These are phyloP conservation scores for Cephalotes varians DNA, from an alignment of 2,888 invertebrate species.

Conservation along the genomic window DNA sequence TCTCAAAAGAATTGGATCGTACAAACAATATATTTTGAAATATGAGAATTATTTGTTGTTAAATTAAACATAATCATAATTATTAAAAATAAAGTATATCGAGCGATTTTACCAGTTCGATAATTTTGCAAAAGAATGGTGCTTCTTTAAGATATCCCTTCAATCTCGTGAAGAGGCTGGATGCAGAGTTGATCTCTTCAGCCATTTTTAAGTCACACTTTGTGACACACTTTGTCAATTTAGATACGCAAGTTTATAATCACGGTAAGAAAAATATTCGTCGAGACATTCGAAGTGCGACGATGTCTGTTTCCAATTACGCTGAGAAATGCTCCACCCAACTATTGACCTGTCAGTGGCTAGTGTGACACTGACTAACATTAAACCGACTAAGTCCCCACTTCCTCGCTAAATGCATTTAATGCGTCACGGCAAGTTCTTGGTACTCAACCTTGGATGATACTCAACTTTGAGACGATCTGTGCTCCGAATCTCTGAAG, in stretches of 20 bases:
- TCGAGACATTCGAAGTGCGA: slow-evolving; percentile 10
- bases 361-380: slow-evolving; percentile 43
- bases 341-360: slow-evolving; percentile 45
- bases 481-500: slow-evolving; percentile 11
- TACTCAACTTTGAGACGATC: slow-evolving; percentile 27
- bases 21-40: not conserved
- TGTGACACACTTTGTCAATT: not conserved
- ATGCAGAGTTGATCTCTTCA: slow-evolving; percentile 64
- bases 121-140: slow-evolving; percentile 86
- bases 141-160: slow-evolving; percentile 74
- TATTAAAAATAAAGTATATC: not conserved
- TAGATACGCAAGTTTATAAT: not conserved
- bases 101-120: slow-evolving; percentile 88
- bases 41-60: not conserved
- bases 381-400: slow-evolving; percentile 70
- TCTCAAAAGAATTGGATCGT: not conserved
- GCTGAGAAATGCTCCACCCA: slow-evolving; percentile 40
- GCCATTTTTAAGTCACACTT: slow-evolving; percentile 67
- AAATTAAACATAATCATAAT: not conserved
- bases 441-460: slow-evolving; percentile 70
- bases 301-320: slow-evolving; percentile 23
- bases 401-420: slow-evolving; percentile 77
- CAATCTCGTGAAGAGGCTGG: slow-evolving; percentile 65
- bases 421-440: slow-evolving; percentile 82
- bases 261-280: not conserved